Evolutionary conservation across 2,797 vertebrate genomes (phyloP).

Genomic region (Fundulus diaphanus): DNA sequence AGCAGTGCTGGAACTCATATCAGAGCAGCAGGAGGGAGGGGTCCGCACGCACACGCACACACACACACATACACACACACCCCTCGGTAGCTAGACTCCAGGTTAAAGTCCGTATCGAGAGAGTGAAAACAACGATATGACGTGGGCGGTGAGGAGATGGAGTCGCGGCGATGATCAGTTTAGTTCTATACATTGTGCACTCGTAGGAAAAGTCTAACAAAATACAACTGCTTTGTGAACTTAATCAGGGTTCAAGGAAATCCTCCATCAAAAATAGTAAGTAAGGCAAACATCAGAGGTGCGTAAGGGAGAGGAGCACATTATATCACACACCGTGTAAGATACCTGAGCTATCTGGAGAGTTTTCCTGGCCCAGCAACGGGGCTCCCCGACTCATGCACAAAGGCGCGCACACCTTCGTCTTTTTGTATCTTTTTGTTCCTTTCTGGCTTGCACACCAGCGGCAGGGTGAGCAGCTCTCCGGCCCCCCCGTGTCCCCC

Average conservation of each 20-base stretch:
- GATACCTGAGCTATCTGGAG: constrained; percentile 84
- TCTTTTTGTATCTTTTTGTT: not conserved
- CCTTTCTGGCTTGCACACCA: constrained; percentile 49
- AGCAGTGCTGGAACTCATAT: constrained; percentile 64
- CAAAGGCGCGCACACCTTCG: constrained; percentile 10
- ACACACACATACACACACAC: constrained; percentile 31
- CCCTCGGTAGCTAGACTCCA: constrained; percentile 53
- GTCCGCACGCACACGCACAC: constrained; percentile 27
- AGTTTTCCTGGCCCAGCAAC: constrained; percentile 67
- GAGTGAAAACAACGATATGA: constrained; percentile 36
- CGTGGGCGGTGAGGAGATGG: constrained; percentile 47
- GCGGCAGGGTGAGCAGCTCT: constrained; percentile 54
- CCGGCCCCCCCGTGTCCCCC: constrained; percentile 43
- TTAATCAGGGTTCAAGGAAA: constrained; percentile 77
- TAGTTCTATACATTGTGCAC: constrained; percentile 80
- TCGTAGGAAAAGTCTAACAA: constrained; percentile 80
- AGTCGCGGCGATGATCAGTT: constrained; percentile 60
- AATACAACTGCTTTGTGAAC: constrained; percentile 82
- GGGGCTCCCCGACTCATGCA: constrained; percentile 63
- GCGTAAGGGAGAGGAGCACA: constrained; percentile 75
- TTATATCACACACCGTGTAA: constrained; percentile 76
- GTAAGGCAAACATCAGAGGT: constrained; percentile 84
- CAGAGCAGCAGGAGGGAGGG: constrained; percentile 53
- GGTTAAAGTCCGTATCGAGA: constrained; percentile 42
- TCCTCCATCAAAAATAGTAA: constrained; percentile 82